Evolutionary conservation across 2,888 invertebrate species (phyloP), one percentile per base, ranked within the genome.

Genomic region (Leistus spinibarbis): DNA sequence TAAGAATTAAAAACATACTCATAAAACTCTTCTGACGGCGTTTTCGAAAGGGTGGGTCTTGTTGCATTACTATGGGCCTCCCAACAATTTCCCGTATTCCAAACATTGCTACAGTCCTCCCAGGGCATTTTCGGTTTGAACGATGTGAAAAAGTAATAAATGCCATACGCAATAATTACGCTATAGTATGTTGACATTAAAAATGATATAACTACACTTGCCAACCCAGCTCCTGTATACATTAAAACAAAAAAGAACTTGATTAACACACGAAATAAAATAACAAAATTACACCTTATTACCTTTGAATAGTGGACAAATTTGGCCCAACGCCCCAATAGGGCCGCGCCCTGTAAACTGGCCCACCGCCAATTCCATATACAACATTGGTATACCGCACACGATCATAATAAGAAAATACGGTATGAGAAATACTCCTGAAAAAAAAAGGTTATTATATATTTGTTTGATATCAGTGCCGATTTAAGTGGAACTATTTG

Each of bases 151-250:
- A 97, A 93, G 86, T 97, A 97, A 86, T 95, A 97, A 81, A 97
- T 93, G 70, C 95, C 93, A 90, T 97, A 97, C 77, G 95, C 95
- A 86, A 97, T 96, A 85, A 98, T 95, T 80, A 97, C 95, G 85
- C 96, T 96, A 86, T 97, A 97, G 86, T 97, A 97, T 69, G 97
- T 96, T 79, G 96, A 95, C 92, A 98, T 94, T 83, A 97, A 88
- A 87, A 97, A 96, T 79, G 97, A 97, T 85, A 97, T 95, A 84
- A 97, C 92, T 78, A 97, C 96, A 84, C 96, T 96, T 77, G 96
- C 96, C 80, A 98, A 88, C 76, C 97, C 98, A 79, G 96, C 95
- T 82, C 97, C 97, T 97, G 87, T n/a, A 87, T 87, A 71, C 78
- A 78, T 77, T 77, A 67, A 27, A 69, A 13, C 23, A 63, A 63